phyloP scores from a whole-genome alignment of 2,888 invertebrate species.

The Steinernema scapterisci region DNA sequence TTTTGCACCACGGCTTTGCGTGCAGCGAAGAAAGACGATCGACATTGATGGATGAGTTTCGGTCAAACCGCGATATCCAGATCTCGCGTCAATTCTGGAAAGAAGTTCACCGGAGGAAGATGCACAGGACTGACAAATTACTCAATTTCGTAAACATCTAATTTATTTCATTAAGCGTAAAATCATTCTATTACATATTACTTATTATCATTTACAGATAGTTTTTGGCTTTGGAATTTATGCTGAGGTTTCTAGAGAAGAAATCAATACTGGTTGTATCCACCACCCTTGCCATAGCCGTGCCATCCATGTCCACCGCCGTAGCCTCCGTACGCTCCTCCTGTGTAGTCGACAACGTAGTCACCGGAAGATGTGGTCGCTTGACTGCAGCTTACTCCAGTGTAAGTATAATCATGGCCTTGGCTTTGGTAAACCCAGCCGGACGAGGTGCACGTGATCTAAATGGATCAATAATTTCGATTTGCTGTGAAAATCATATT shows the following conservation, averaged over 20 bases:
- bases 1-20: too few species aligned
- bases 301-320: background rate
- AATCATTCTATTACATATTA: background rate
- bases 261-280: background rate
- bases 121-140: too few species aligned
- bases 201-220: conserved; percentile 19
- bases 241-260: background rate
- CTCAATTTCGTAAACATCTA: background rate
- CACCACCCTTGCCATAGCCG: background rate
- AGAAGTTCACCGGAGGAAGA: too few species aligned
- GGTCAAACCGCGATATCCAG: too few species aligned
- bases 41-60: too few species aligned
- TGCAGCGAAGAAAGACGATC: too few species aligned
- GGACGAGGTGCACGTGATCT: background rate
- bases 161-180: too few species aligned
- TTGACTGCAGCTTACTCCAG: conserved; percentile 3
- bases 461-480: background rate
- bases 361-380: conserved; percentile 17
- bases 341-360: background rate
- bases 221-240: background rate
- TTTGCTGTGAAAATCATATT: background rate
- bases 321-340: background rate
- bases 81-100: too few species aligned
- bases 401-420: background rate
- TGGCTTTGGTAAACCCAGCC: background rate